Percentiles rank a stretch among this genome's conserved stretches.
These are phyloP conservation scores for Poliocrania exsul DNA, from an alignment of 2,797 vertebrate species.

Conservation along the genomic window DNA sequence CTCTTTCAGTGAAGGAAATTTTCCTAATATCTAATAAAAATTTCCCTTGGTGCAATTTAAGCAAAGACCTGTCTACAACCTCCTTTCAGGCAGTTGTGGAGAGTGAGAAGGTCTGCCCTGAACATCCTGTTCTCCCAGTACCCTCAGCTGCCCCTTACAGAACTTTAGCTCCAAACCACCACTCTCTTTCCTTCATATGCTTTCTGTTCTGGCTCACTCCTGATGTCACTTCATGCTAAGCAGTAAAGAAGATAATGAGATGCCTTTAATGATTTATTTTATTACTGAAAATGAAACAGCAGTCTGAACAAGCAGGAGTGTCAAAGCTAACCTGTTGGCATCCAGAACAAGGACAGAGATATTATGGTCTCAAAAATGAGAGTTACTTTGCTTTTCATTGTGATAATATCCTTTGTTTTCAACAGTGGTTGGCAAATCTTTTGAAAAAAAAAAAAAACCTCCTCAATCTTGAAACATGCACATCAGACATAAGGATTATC, in stretches of 20 bases:
- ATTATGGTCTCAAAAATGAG: not conserved
- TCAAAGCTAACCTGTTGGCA: not conserved
- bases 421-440: not conserved
- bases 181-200: not conserved
- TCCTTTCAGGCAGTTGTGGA: not conserved
- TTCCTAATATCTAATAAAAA: not conserved
- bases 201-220: not conserved
- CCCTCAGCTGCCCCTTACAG: fast-evolving
- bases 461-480: not conserved
- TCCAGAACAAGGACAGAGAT: not conserved
- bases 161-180: not conserved
- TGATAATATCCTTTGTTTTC: not conserved
- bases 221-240: not conserved
- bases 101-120: not conserved
- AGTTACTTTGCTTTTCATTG: not conserved
- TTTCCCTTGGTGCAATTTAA: not conserved
- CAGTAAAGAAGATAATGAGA: fast-evolving
- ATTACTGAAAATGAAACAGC: not conserved
- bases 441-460: not conserved
- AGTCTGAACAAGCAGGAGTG: fast-evolving
- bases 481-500: not conserved
- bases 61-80: not conserved
- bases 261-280: not conserved
- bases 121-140: not conserved
- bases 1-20: not conserved